Conservation (phyloP, 1,140 invertebrate genomes). For the Sinella curviseta region DNA sequence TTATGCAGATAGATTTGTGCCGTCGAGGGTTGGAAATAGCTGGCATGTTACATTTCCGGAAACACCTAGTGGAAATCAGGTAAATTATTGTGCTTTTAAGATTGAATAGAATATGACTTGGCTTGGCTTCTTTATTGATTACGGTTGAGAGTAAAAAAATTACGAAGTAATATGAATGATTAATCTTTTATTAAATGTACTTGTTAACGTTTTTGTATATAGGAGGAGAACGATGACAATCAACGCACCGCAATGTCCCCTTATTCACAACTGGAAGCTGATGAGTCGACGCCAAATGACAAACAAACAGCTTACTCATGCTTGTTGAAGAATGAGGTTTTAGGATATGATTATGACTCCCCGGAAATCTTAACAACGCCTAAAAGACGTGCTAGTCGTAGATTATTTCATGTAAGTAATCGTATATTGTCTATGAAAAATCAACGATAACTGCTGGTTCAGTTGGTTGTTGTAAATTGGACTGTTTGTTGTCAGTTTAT, state of each 20-base stretch:
- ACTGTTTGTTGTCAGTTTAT: too few species aligned
- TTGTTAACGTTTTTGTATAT: background rate
- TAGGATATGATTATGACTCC: slow-evolving; percentile 76
- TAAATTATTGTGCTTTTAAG: background rate
- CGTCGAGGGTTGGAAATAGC: background rate
- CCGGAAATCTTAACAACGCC: background rate
- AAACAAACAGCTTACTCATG: slow-evolving; percentile 73
- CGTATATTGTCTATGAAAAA: too few species aligned
- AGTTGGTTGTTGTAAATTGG: too few species aligned
- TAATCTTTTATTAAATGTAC: too few species aligned
- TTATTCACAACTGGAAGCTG: background rate
- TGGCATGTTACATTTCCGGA: background rate
- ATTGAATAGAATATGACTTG: background rate
- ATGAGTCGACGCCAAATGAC: background rate
- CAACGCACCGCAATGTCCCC: background rate
- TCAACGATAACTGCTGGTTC: too few species aligned
- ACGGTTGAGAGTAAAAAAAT: too few species aligned
- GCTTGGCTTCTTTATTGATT: background rate
- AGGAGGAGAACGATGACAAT: background rate
- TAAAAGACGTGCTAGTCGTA: background rate
- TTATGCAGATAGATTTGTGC: background rate
- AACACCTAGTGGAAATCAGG: background rate
- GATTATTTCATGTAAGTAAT: slow-evolving; percentile 5
- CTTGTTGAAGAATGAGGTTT: slow-evolving; percentile 86
- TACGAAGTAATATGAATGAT: too few species aligned